Evolutionary conservation across 2,888 invertebrate genomes (phyloP), one percentile per base, ranked within the genome.

Genomic region (Serripes groenlandicus): DNA sequence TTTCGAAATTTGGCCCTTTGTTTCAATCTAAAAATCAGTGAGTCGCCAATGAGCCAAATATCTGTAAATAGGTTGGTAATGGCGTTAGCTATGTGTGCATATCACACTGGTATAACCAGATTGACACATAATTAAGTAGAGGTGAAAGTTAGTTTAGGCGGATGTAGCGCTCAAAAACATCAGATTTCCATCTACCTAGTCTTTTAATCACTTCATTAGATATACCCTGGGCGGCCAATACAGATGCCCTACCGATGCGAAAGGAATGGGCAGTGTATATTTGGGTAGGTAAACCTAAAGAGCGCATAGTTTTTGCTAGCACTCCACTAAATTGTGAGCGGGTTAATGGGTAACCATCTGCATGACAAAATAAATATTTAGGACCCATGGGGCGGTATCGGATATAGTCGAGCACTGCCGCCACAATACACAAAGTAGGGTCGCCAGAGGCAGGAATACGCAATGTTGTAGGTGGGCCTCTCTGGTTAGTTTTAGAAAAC

Each of bases 291-390:
- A 73, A 11, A 5, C 60, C 60, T 4, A 34, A 3, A 4, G 21
- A 9, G 9, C n/a, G 7, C 11, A 71, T 7, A 2, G 56, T 58
- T 64, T 74, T 74, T 9, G 62, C 26, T n/a, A 74, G 28, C 1
- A 74, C 42, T 11, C 54, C 75, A n/a, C 54, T n/a, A 66, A 75
- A 75, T 52, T 75, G 75, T 26, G 52, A 54, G 1, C 75, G 21
- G 7, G 49, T 52, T 15, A 75, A n/a, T 9, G 66, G 54, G 32
- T 37, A 1, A 1, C 26, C 21, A 28, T 49, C 52, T 3, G 7
- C 23, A 26, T 75, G 75, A 26, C 64, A 66, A 66, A 75, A 75
- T n/a, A 75, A 32, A 26, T 54, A 21, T 3, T 49, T 64, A 9
- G 32, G 9, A 32, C 9, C 3, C 3, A 15, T 23, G 11, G 35